These are phyloP conservation scores for Atherinosoma microstoma DNA, from an alignment of 2,797 vertebrate genomes.

Conservation along the genomic window DNA sequence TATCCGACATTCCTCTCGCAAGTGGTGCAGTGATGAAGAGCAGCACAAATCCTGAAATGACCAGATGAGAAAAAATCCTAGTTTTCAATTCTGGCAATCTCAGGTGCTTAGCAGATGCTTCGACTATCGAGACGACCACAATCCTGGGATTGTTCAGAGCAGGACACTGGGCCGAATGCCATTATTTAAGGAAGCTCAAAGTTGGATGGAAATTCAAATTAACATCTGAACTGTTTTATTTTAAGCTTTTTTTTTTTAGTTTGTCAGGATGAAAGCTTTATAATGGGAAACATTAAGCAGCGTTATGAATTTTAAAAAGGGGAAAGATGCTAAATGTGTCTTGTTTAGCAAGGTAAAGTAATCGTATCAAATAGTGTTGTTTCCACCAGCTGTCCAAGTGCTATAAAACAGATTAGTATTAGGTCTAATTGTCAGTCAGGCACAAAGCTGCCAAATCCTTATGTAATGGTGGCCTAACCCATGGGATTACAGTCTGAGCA, in stretches of 20 bases:
- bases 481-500: conserved; percentile 71
- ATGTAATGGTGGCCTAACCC: conserved; percentile 73
- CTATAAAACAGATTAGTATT: conserved; percentile 75
- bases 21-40: conserved; percentile 41
- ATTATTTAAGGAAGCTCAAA: conserved; percentile 34
- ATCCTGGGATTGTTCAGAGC: conserved; percentile 61
- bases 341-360: conserved; percentile 7
- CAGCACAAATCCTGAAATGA: conserved; percentile 44
- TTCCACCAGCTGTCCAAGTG: conserved; percentile 61
- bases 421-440: conserved; percentile 74
- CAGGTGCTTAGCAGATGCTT: conserved; percentile 70
- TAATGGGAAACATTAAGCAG: not conserved
- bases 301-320: not conserved
- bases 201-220: conserved; percentile 23
- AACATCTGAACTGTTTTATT: not conserved
- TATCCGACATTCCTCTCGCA: conserved; percentile 50
- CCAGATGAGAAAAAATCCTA: conserved; percentile 24
- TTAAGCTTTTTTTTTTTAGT: conserved; percentile 3
- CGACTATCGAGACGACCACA: conserved; percentile 59
- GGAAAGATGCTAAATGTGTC: not conserved
- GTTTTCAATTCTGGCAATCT: conserved; percentile 58
- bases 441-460: conserved; percentile 77
- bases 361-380: conserved; percentile 41
- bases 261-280: conserved; percentile 12
- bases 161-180: conserved; percentile 40